phyloP scores from a whole-genome alignment of 2,888 invertebrate genomes.

The Lobophora halterata region DNA sequence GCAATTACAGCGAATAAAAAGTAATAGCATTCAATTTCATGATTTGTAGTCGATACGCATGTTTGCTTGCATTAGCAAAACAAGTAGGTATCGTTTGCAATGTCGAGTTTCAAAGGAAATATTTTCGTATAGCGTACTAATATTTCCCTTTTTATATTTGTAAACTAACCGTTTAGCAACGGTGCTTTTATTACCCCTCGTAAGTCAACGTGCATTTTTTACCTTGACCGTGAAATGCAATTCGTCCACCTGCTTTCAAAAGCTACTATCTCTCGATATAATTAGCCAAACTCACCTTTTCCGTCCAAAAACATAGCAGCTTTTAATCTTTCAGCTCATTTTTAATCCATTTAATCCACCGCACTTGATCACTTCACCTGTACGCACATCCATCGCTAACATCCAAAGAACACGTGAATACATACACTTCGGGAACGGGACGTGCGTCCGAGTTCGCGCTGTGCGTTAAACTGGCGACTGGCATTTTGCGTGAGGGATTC shows the following conservation, averaged over 20 bases:
- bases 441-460: slow-evolving; percentile 63
- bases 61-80: slow-evolving; percentile 19
- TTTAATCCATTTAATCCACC: slow-evolving; percentile 48
- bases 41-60: slow-evolving; percentile 24
- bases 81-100: no score
- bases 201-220: no score
- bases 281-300: slow-evolving; percentile 57
- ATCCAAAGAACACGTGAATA: slow-evolving; percentile 49
- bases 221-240: slow-evolving; percentile 10
- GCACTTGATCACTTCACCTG: slow-evolving; percentile 62
- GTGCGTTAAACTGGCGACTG: slow-evolving; percentile 59
- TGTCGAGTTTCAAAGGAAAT: slow-evolving; percentile 7
- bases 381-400: slow-evolving; percentile 51
- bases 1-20: slow-evolving; percentile 23
- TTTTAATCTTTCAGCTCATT: slow-evolving; percentile 41
- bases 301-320: slow-evolving; percentile 66
- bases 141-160: slow-evolving; percentile 3
- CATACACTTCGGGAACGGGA: slow-evolving; percentile 49
- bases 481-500: slow-evolving; percentile 36
- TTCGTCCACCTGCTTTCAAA: slow-evolving; percentile 1
- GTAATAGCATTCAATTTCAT: slow-evolving; percentile 20
- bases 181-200: no score
- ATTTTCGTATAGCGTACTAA: not conserved
- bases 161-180: no score
- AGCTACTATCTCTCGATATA: not conserved